Evolutionary conservation across 2,888 invertebrate species (phyloP).

Genomic region (Xestia xanthographa): DNA sequence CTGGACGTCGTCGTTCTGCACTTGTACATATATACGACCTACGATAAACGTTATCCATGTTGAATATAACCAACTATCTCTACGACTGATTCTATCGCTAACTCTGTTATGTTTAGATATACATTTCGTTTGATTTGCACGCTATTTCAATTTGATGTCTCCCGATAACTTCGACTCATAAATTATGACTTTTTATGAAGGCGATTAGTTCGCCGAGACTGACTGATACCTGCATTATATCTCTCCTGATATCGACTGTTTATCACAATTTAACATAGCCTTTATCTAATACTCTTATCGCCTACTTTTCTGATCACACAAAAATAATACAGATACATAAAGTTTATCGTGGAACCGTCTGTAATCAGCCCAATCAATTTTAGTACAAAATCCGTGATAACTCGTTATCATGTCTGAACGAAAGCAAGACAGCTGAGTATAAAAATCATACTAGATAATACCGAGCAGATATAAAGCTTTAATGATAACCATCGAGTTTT

Average conservation of each 20-base stretch:
- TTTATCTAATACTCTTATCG: constrained; percentile 78
- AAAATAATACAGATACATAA: constrained; percentile 76
- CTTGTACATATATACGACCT: constrained; percentile 34
- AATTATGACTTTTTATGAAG: constrained; percentile 68
- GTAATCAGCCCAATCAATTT: constrained; percentile 86
- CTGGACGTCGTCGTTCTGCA: constrained; percentile 52
- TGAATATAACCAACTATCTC: constrained; percentile 33
- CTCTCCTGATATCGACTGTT: constrained; percentile 63
- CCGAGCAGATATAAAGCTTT: constrained; percentile 72
- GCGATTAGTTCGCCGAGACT: constrained; percentile 72
- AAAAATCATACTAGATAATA: constrained; percentile 77
- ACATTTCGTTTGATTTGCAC: constrained; percentile 40
- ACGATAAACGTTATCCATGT: constrained; percentile 54
- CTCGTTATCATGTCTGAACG: constrained; percentile 74
- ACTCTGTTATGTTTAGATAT: constrained; percentile 39
- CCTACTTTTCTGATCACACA: constrained; percentile 78
- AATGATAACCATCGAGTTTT: constrained; percentile 74
- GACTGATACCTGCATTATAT: constrained; percentile 65
- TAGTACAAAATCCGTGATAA: constrained; percentile 82
- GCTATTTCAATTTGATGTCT: constrained; percentile 53
- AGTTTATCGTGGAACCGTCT: constrained; percentile 74
- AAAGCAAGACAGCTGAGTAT: constrained; percentile 79
- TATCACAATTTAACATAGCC: constrained; percentile 72
- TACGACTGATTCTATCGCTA: constrained; percentile 30
- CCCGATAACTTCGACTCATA: constrained; percentile 65